These are phyloP conservation scores for Xerus inauris DNA, from an alignment of 2,113 vertebrate genomes.

Conservation along the genomic window DNA sequence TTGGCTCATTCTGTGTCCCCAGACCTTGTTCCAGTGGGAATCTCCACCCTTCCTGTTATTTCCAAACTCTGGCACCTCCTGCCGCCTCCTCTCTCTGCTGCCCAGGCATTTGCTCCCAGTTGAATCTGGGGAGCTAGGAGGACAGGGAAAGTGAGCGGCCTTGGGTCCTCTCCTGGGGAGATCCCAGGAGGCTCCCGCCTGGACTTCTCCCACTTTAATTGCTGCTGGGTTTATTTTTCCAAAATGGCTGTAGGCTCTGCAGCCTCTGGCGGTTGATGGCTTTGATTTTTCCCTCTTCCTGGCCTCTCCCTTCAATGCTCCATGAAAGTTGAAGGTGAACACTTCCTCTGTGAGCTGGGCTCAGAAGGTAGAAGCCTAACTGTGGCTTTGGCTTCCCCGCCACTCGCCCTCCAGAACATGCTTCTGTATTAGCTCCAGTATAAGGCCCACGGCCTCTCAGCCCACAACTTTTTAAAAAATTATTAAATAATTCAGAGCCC, in stretches of 20 bases:
- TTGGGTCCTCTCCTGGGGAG: too few relatives aligned
- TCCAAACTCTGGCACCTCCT: neutral
- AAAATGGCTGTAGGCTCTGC: neutral
- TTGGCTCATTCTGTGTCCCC: neutral
- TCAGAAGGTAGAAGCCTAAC: neutral
- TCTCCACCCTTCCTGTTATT: neutral
- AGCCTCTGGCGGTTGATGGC: neutral
- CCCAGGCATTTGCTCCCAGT: neutral
- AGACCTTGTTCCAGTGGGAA: neutral
- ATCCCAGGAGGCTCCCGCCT: neutral
- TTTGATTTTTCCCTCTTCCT: neutral
- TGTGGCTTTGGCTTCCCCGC: neutral
- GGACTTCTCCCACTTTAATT: neutral
- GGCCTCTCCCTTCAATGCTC: neutral
- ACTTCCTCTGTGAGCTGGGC: neutral
- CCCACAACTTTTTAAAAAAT: neutral
- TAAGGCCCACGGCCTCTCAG: neutral
- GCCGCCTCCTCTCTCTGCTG: neutral
- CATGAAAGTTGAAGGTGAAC: neutral
- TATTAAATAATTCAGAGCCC: neutral
- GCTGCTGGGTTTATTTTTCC: neutral
- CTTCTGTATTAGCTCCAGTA: fast-evolving
- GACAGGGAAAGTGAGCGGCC: neutral
- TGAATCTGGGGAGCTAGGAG: neutral
- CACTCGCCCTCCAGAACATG: too few relatives aligned